Evolutionary conservation across 2,888 invertebrate species (phyloP).

Genomic region (Onchidella celtica): DNA sequence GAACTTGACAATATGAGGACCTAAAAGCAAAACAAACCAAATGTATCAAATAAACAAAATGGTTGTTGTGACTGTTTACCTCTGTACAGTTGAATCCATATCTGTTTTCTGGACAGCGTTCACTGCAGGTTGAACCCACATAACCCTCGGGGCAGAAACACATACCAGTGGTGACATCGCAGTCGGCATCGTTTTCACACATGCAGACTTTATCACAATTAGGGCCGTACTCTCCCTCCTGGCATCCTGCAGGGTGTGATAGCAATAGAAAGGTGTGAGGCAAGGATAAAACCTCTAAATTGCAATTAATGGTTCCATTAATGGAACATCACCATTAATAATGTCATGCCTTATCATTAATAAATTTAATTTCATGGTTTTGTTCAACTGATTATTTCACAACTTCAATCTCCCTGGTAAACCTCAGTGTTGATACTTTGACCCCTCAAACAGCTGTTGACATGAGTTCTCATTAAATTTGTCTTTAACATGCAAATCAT

Average conservation of each 20-base stretch:
- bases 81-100: constrained; percentile 75
- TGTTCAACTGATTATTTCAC: too few relatives aligned
- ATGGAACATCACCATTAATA: background rate
- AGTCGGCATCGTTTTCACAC: constrained; percentile 77
- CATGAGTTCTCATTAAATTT: too few relatives aligned
- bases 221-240: constrained; percentile 71
- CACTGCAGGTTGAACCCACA: constrained; percentile 70
- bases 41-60: too few relatives aligned
- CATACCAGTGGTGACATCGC: constrained; percentile 72
- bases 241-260: constrained; percentile 69
- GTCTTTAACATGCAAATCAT: too few relatives aligned
- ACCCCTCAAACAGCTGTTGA: too few relatives aligned
- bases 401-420: too few relatives aligned
- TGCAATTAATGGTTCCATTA: background rate
- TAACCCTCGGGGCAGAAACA: constrained; percentile 77
- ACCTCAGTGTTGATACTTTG: too few relatives aligned
- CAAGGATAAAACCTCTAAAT: background rate
- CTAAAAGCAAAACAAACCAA: background rate
- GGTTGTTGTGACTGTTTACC: too few relatives aligned
- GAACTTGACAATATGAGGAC: too few relatives aligned
- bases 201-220: constrained; percentile 77
- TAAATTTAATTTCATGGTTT: background rate
- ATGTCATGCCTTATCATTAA: background rate
- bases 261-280: background rate
- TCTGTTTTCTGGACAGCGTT: constrained; percentile 69